Conservation (phyloP, 1,140 invertebrate genomes). For the Hypothenemus hampei region DNA sequence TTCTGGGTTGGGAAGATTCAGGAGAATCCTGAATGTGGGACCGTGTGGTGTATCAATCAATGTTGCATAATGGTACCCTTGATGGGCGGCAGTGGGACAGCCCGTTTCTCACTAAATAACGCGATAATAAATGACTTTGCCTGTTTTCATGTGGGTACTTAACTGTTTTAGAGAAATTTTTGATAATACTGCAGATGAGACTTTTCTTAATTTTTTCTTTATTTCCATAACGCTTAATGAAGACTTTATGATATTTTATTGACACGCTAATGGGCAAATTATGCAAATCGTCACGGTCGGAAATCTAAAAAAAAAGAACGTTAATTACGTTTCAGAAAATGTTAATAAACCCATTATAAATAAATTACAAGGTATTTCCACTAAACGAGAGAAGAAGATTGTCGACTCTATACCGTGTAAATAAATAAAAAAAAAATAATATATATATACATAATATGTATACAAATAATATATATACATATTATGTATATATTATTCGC, state of each 20-base stretch:
- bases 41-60: conserved; percentile 11
- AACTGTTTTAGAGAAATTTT: too few relatives aligned
- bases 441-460: too few relatives aligned
- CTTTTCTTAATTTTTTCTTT: background rate
- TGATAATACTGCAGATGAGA: background rate
- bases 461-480: too few relatives aligned
- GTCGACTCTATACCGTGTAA: too few relatives aligned
- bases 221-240: conserved; percentile 14
- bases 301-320: background rate
- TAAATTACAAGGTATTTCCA: too few relatives aligned
- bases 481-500: too few relatives aligned
- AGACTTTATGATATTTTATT: conserved; percentile 4
- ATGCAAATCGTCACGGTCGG: background rate
- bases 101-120: conserved; percentile 11
- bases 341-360: background rate
- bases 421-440: too few relatives aligned
- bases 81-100: conserved; percentile 11
- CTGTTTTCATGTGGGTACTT: conserved; percentile 1
- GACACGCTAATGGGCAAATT: conserved; percentile 13
- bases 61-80: conserved; percentile 16
- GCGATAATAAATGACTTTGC: conserved; percentile 6
- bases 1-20: conserved; percentile 4
- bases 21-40: conserved; percentile 15
- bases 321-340: background rate
- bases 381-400: too few relatives aligned